phyloP scores from a whole-genome alignment of 1,140 invertebrate species.

The Drosophila watanabei region DNA sequence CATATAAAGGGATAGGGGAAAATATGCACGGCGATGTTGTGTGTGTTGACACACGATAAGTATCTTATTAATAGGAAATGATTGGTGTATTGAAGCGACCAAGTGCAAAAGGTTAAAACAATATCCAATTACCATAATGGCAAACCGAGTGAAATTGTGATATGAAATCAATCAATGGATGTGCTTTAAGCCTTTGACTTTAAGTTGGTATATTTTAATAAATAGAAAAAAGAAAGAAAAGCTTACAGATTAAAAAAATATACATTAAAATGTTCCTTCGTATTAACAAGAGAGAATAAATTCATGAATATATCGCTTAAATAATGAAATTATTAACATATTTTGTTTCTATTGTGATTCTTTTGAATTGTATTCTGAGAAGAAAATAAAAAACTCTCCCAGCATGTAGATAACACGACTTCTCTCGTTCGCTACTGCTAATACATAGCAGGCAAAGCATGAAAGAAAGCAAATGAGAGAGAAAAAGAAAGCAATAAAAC shows the following conservation, averaged over 20 bases:
- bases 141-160: background rate
- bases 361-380: background rate
- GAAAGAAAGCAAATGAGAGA: too few relatives aligned
- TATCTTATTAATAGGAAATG: background rate
- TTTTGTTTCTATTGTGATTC: too few relatives aligned
- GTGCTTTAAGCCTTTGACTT: background rate
- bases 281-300: too few relatives aligned
- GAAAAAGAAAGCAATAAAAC: too few relatives aligned
- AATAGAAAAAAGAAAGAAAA: background rate
- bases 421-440: too few relatives aligned
- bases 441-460: too few relatives aligned
- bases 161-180: background rate
- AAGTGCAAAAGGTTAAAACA: slow-evolving; percentile 11
- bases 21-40: background rate
- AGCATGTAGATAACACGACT: too few relatives aligned
- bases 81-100: slow-evolving; percentile 5
- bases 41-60: background rate
- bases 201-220: background rate
- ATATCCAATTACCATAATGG: slow-evolving; percentile 14
- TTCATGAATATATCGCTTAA: too few relatives aligned
- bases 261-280: too few relatives aligned
- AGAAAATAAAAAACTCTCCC: too few relatives aligned
- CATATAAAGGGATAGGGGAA: background rate
- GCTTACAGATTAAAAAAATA: too few relatives aligned
- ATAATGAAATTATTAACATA: too few relatives aligned